Conservation (phyloP, 2,888 invertebrate genomes). For the Patella pellucida region DNA sequence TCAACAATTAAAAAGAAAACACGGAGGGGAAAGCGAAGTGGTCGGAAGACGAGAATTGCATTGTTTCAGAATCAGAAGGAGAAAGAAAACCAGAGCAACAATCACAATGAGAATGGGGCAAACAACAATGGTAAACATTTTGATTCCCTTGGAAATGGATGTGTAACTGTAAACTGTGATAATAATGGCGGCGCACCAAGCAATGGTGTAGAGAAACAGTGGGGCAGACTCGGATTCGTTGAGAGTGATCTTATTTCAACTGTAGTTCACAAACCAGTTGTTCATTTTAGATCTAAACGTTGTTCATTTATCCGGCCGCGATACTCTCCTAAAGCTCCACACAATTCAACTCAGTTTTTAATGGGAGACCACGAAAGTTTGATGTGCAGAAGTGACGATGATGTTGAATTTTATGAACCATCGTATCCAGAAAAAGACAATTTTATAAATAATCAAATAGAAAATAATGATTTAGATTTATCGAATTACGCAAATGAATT, state of each 20-base stretch:
- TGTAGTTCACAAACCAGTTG: background rate
- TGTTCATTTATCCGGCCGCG: constrained; percentile 32
- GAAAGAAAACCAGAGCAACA: background rate
- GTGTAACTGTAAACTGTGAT: background rate
- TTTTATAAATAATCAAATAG: background rate
- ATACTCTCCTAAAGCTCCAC: constrained; percentile 53
- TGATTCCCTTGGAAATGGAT: background rate
- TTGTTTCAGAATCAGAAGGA: background rate
- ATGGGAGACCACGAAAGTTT: constrained; percentile 46
- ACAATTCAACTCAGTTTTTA: constrained; percentile 53
- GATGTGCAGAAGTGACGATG: constrained; percentile 24
- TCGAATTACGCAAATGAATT: too few species aligned
- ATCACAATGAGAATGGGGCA: background rate
- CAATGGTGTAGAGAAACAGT: background rate
- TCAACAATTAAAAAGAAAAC: constrained; percentile 25
- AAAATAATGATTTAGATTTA: constrained; percentile 1
- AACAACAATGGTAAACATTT: background rate
- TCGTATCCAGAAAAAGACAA: background rate
- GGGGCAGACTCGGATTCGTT: background rate
- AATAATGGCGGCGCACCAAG: background rate
- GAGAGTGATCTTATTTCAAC: background rate
- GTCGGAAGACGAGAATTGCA: constrained; percentile 9
- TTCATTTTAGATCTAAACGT: background rate
- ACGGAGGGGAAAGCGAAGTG: constrained; percentile 26
- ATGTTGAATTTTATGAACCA: constrained; percentile 29